Evolutionary conservation across 2,888 invertebrate species (phyloP), one percentile per base, ranked within the genome.

Genomic region (Argyresthia albistria): DNA sequence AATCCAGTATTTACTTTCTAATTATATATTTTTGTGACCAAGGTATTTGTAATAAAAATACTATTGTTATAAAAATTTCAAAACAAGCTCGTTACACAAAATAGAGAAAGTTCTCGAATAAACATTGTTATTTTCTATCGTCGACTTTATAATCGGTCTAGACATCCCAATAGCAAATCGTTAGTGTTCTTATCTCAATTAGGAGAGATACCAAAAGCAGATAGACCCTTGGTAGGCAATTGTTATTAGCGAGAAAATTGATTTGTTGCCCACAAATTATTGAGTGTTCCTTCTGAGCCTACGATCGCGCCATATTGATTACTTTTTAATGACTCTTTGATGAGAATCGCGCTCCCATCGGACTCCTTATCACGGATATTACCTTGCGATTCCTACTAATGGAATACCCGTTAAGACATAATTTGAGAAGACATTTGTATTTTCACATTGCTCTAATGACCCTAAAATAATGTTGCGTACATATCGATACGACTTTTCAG

Each of bases 281-380:
- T 39, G 49, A 49, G 15, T 12, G 15, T 14, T 37, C 39, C 37
- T 37, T 35, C 25, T 8, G 7, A 25, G 35, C 42, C 25, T 25
- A 39, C 42, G 37, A 47, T 47, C 52, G 50, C 53, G 54, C 56
- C 58, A 61, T 64, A 69, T 67, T 72, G 69, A 72, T 72, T 65
- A 65, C 67, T 65, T 70, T 70, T 67, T 70, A 73, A 74, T 69
- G 70, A 72, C 66, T 59, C 61, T 68, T 66, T 69, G 69, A 73
- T 69, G 67, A 60, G 58, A 64, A 63, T 61, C 61, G 58, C 60
- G 61, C 60, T 60, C 61, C 63, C 61, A 64, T 63, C 60, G 58
- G 53, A 54, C 52, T 51, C 49, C 54, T 55, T 57, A 60, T 60
- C 58, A 57, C 58, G 7, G 58, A 58, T 53, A 53, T 50, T 50